Conservation (phyloP, 2,888 invertebrate genomes). For the Calameuta pallipes region DNA sequence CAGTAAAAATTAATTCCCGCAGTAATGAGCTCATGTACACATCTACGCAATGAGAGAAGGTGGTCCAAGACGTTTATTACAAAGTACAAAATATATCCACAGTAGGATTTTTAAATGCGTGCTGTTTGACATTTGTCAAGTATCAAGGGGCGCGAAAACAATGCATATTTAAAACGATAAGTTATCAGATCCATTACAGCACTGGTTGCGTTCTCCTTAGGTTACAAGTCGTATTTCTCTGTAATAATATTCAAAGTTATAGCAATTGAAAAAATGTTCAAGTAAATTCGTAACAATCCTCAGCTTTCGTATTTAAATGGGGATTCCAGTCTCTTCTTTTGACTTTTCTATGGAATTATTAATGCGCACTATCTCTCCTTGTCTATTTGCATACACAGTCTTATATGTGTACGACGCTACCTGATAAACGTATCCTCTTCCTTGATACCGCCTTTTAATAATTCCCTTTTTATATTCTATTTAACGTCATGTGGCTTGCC, state of each 20-base stretch:
- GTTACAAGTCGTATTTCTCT: background rate
- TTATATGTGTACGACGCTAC: background rate
- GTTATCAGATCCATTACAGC: background rate
- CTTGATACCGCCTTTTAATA: background rate
- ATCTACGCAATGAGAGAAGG: conserved; percentile 4
- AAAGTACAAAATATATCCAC: background rate
- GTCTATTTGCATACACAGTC: background rate
- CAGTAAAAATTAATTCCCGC: background rate
- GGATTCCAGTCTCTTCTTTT: background rate
- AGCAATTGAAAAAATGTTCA: background rate
- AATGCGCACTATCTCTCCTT: background rate
- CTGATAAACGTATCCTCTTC: background rate
- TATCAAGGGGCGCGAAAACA: background rate
- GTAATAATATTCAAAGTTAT: background rate
- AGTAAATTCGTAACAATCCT: background rate
- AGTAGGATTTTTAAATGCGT: background rate
- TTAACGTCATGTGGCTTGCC: background rate
- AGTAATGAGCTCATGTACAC: background rate
- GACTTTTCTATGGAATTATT: background rate
- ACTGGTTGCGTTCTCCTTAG: background rate
- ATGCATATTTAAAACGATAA: background rate
- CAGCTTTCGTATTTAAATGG: background rate
- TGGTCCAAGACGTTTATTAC: background rate
- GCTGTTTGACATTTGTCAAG: background rate
- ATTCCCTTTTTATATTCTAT: background rate